These are phyloP conservation scores for Armadillidium nasatum DNA, from an alignment of 1,140 invertebrate genomes.

Conservation along the genomic window DNA sequence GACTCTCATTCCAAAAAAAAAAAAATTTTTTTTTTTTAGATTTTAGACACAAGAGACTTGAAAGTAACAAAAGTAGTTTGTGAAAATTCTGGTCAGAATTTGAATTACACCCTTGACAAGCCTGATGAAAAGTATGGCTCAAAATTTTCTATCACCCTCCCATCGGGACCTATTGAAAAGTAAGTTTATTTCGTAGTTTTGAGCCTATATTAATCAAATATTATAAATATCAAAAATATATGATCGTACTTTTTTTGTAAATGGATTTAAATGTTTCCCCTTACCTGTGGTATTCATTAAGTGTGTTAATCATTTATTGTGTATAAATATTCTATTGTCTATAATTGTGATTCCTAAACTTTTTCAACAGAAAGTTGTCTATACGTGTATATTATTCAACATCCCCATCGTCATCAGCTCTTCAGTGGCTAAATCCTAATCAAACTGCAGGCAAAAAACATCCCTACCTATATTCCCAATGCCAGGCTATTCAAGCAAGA, in stretches of 20 bases:
- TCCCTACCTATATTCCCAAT: constrained; percentile 90
- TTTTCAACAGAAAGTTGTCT: neutral
- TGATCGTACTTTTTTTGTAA: no score
- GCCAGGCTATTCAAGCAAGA: constrained; percentile 82
- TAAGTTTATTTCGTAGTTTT: no score
- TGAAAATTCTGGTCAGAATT: neutral
- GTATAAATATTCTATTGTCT: no score
- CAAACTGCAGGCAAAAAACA: constrained; percentile 82
- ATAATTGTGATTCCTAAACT: neutral
- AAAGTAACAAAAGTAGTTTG: neutral
- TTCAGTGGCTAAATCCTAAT: constrained; percentile 82
- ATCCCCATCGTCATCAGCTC: constrained; percentile 65
- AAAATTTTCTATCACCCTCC: neutral
- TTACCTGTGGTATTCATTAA: no score
- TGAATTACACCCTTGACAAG: neutral
- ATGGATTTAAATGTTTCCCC: no score
- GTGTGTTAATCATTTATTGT: no score
- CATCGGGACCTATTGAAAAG: neutral
- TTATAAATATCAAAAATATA: no score
- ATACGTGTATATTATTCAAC: constrained; percentile 66
- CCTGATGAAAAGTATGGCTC: neutral
- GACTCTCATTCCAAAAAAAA: no score
- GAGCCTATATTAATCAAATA: no score
- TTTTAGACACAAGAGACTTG: neutral
- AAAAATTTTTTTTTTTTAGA: no score